Conservation (phyloP, 2,113 vertebrate genomes). For the Leptodactylus fuscus region DNA sequence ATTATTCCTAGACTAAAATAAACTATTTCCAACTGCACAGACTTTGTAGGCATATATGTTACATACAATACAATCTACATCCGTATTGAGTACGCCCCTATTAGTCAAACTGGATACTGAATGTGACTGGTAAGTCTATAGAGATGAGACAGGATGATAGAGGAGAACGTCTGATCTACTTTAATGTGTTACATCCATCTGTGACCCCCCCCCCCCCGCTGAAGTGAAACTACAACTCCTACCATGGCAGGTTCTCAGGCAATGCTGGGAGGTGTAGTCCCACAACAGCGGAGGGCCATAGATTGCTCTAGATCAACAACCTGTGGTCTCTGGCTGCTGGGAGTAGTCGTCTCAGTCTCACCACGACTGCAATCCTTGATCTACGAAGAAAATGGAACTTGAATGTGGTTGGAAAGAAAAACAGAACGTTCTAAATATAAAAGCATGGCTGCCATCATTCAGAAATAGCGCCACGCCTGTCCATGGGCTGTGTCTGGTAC, state of each 20-base stretch:
- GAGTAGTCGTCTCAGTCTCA: no score
- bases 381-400: neutral
- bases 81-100: no score
- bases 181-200: neutral
- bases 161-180: neutral
- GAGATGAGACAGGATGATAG: neutral
- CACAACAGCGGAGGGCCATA: neutral
- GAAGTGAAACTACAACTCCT: neutral
- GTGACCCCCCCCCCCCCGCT: neutral
- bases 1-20: no score
- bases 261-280: neutral
- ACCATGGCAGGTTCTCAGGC: neutral
- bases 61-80: no score
- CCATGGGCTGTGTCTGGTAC: neutral
- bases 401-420: slow-evolving; percentile 15
- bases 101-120: neutral
- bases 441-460: neutral
- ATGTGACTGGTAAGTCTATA: neutral
- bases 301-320: no score
- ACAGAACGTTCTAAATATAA: neutral
- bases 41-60: no score
- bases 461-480: neutral
- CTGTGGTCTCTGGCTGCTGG: no score
- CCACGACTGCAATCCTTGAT: neutral
- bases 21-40: no score